Evolutionary conservation across 2,888 invertebrate genomes (phyloP), one percentile per base, ranked within the genome.

Genomic region (Allophyes oxyacanthae): DNA sequence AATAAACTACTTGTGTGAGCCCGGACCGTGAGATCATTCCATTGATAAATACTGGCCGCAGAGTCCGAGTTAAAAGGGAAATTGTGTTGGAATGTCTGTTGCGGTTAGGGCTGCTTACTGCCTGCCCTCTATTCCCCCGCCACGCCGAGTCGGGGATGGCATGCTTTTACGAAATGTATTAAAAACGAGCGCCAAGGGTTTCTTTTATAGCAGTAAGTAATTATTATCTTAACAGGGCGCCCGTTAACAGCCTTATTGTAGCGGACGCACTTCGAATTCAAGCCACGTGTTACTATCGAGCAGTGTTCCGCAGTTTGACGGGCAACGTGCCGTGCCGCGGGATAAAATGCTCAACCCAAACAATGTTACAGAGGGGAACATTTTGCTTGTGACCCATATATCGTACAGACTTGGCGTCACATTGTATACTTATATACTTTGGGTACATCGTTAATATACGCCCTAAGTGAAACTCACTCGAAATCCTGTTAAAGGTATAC

Each of bases 41-140:
- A 82, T 85, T 87, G 88, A 88, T 89, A 88, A 89, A 82, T 82
- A 81, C 78, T 68, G 73, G 71, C 79, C 81, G 58, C 82, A 79
- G 78, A 82, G 83, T 81, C 83, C 79, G 83, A 85, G 85, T 83
- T 91, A 91, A 91, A 91, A 91, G 91, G 91, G 90, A 91, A 91
- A 88, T 89, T 87, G 88, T 92, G 91, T 91, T 82, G 89, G 88
- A 90, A 85, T 83, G 83, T 82, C 77, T 77, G 77, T 52, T 74
- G 83, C 75, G 78, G 84, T 77, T 77, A 83, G 84, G 84, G 84
- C 50, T 84, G 81, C 65, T 67, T 43, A 44, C 60, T 49, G 64
- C 57, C 64, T 57, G 54, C 60, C 51, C 63, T 71, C 66, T 62
- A 36, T 64, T 56, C 64, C 59, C 46, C 60, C 51, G 20, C 40